Evolutionary conservation across 2,888 invertebrate species (phyloP).

Genomic region (Eupithecia inturbata): DNA sequence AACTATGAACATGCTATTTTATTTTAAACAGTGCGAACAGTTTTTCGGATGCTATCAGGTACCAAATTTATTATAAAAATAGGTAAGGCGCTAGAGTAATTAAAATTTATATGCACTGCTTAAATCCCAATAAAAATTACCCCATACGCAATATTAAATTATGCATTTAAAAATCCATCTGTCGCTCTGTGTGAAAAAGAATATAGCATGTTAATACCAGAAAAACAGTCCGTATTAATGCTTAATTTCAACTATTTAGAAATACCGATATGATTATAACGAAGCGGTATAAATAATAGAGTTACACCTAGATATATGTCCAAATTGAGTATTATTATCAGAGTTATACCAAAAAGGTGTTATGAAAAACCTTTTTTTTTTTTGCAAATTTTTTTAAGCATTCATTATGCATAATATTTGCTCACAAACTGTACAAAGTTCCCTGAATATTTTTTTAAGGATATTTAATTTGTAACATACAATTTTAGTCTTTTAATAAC

Average conservation of each 20-base stretch:
- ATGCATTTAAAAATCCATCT: slow-evolving; percentile 8
- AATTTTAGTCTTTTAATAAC: slow-evolving; percentile 16
- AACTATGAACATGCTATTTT: slow-evolving; percentile 41
- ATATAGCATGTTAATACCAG: slow-evolving; percentile 39
- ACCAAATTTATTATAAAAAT: slow-evolving; percentile 34
- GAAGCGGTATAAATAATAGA: slow-evolving; percentile 42
- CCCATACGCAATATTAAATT: slow-evolving; percentile 14
- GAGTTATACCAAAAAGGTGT: slow-evolving; percentile 19
- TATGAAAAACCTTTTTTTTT: slow-evolving; percentile 1
- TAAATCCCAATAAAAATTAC: slow-evolving; percentile 4
- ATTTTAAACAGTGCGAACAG: slow-evolving; percentile 42
- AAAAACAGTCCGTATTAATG: slow-evolving; percentile 28
- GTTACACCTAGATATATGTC: slow-evolving; percentile 34
- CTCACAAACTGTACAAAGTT: background rate
- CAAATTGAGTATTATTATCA: slow-evolving; percentile 36
- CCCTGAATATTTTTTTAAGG: background rate
- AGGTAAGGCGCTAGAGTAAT: slow-evolving; percentile 33
- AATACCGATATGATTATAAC: slow-evolving; percentile 39
- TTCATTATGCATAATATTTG: slow-evolving; percentile 3
- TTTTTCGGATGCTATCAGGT: slow-evolving; percentile 27
- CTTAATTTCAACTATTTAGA: slow-evolving; percentile 39
- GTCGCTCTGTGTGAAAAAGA: slow-evolving; percentile 38
- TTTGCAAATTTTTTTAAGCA: background rate
- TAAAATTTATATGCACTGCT: slow-evolving; percentile 27
- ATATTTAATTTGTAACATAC: background rate